Base-by-base conservation (phyloP, 2,888 invertebrate genomes). In the Parnassius smintheus region DNA sequence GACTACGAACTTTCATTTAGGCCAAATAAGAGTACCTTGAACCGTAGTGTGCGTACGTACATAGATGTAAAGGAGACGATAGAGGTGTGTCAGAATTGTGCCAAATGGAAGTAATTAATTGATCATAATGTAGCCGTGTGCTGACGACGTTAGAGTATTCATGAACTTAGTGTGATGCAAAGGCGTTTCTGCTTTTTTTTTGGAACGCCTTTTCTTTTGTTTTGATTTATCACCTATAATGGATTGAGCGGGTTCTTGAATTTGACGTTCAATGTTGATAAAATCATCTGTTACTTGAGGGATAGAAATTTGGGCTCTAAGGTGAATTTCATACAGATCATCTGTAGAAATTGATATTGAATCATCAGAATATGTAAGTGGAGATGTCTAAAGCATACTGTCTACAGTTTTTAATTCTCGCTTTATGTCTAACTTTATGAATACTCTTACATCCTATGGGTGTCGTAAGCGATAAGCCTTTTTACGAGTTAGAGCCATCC, bases 311-410 rank as follows among this genome's bases (percentile, higher is more conserved):
- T 92, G 91, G 49, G 94, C 93, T 71, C 93, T 83, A 42, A 94
- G 86, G 68, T 93, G 93, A n/a, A 94, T 89, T 86, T 94, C 94
- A 69, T 93, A 94, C 12, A 92, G 90, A 68, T 93, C 93, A 66
- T 93, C 93, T 4, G 89, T 89, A 1, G 92, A 92, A 61, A 91
- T 91, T 3, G 92, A 88, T 60, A 91, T 85, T 0, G 90, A 90
- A 69, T 89, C 88, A 68, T 91, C 92, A 58, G 93, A 93, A 46
- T 87, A 83, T 13, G 91, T 80, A 67, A 94, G 92, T 2, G 95
- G 94, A 41, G 93, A 93, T 12, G 95, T 95, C 82, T 94, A 87
- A 76, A 85, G 71, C 57, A 75, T 69, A 44, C 65, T 66, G 77
- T 90, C 74, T 12, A 66, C 62, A 51, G 70, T 69, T 22, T 62